These are phyloP conservation scores for Alviniconcha strummeri DNA, from an alignment of 2,888 invertebrate genomes.

Conservation along the genomic window DNA sequence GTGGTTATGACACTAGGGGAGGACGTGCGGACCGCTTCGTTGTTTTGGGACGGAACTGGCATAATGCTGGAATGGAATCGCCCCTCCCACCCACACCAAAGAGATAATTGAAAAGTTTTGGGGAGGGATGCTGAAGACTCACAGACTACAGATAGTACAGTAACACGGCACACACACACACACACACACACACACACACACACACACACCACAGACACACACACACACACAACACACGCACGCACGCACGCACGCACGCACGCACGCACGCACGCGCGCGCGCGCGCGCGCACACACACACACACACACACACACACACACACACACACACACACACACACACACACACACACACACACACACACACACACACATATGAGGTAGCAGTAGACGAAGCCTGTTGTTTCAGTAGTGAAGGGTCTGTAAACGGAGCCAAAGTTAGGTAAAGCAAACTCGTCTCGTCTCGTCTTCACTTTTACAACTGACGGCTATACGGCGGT, in stretches of 20 bases:
- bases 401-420: too few relatives aligned
- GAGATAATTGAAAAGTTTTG: slow-evolving; percentile 17
- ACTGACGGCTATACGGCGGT: too few relatives aligned
- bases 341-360: too few relatives aligned
- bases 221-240: neutral
- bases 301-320: too few relatives aligned
- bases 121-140: slow-evolving; percentile 1
- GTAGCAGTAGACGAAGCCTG: too few relatives aligned
- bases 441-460: too few relatives aligned
- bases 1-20: neutral
- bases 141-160: slow-evolving; percentile 1
- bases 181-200: too few relatives aligned
- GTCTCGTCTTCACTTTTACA: too few relatives aligned
- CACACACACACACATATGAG: slow-evolving; percentile 10
- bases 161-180: neutral
- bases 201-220: neutral
- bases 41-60: neutral
- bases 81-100: slow-evolving; percentile 21
- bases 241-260: too few relatives aligned
- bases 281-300: neutral
- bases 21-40: neutral
- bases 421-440: too few relatives aligned
- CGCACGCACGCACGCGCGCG: too few relatives aligned
- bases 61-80: slow-evolving; percentile 22
- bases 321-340: neutral